Evolutionary conservation across 2,797 vertebrate genomes (phyloP).

Genomic region (Denticeps clupeoides): DNA sequence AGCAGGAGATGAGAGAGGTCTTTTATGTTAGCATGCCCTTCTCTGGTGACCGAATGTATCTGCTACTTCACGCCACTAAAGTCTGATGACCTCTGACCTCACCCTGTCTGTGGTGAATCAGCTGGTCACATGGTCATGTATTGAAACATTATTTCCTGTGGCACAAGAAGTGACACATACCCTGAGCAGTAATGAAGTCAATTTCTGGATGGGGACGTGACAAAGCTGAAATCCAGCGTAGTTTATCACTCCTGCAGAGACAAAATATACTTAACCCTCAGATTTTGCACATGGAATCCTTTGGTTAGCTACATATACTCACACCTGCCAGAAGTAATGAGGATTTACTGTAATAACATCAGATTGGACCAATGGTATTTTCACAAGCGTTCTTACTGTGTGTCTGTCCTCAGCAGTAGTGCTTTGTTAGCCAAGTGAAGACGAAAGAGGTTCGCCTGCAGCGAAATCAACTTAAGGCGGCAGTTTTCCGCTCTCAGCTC

Average conservation of each 20-base stretch:
- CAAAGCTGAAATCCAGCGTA: conserved; percentile 90
- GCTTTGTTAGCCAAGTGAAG: conserved; percentile 64
- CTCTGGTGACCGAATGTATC: too few relatives aligned
- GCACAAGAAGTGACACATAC: conserved; percentile 45
- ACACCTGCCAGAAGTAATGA: too few relatives aligned
- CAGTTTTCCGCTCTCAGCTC: conserved; percentile 80
- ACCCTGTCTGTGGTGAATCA: too few relatives aligned
- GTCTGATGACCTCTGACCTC: background rate
- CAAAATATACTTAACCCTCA: too few relatives aligned
- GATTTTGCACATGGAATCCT: too few relatives aligned
- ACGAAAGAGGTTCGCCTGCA: conserved; percentile 83
- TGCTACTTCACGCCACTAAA: background rate
- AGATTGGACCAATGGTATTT: background rate
- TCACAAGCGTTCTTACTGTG: conserved; percentile 66
- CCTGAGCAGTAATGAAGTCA: conserved; percentile 74
- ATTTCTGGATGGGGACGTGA: conserved; percentile 64
- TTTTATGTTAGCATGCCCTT: too few relatives aligned
- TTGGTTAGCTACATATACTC: too few relatives aligned
- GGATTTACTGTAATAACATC: background rate
- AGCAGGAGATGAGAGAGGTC: too few relatives aligned
- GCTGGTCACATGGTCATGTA: too few relatives aligned
- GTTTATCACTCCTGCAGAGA: conserved; percentile 80
- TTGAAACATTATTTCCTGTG: conserved; percentile 1
- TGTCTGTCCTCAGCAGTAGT: conserved; percentile 78
- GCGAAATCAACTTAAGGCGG: conserved; percentile 75